A percentile compares a stretch with the other conserved stretches of the same genome.
phyloP scores from a whole-genome alignment of 1,140 invertebrate species.

The Lepidotrigona ventralis region DNA sequence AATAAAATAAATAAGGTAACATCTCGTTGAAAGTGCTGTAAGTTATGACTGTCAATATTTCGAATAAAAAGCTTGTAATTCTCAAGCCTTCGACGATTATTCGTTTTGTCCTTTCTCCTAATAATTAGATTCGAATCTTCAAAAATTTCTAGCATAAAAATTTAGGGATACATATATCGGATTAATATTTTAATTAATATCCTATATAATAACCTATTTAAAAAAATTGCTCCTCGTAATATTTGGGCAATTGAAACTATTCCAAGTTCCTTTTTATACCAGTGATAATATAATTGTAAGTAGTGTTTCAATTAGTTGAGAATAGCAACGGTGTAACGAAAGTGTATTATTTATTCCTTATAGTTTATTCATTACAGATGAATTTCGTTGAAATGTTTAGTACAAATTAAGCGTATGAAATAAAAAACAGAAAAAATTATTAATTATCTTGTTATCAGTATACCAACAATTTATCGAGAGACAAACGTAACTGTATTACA shows the following conservation, averaged over 20 bases:
- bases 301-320: constrained; percentile 37
- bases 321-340: constrained; percentile 13
- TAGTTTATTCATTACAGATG: constrained; percentile 28
- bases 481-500: constrained; percentile 30
- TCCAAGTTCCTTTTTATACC: constrained; percentile 54
- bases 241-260: constrained; percentile 41
- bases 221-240: constrained; percentile 39
- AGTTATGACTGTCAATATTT: constrained; percentile 71
- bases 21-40: constrained; percentile 70
- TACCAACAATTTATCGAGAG: constrained; percentile 16
- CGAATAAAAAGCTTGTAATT: constrained; percentile 71
- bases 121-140: constrained; percentile 35
- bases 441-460: constrained; percentile 25
- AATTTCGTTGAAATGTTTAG: constrained; percentile 30
- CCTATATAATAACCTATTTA: constrained; percentile 21
- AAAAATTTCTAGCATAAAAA: constrained; percentile 35
- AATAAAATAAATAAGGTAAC: constrained; percentile 52
- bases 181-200: constrained; percentile 36
- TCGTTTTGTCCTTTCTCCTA: constrained; percentile 54
- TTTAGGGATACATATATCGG: constrained; percentile 12
- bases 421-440: constrained; percentile 15
- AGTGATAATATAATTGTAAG: constrained; percentile 54
- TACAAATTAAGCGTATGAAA: constrained; percentile 29
- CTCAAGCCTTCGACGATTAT: constrained; percentile 66
- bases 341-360: constrained; percentile 46